Evolutionary conservation across 2,888 invertebrate genomes (phyloP).

Genomic region (Lutraria lutraria): DNA sequence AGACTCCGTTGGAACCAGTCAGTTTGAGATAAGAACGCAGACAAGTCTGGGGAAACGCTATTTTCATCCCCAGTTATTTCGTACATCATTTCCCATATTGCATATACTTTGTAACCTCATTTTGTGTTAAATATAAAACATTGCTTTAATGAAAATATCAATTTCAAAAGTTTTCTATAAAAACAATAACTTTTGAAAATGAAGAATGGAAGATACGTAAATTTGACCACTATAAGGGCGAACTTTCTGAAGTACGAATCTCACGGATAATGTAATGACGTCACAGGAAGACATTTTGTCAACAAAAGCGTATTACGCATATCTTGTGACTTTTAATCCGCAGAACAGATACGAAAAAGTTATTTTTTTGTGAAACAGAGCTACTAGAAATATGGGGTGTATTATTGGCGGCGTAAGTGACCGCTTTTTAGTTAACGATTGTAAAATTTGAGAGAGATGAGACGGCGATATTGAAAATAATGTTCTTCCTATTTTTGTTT

Average conservation of each 20-base stretch:
- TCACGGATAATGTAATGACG: constrained; percentile 19
- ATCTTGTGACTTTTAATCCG: constrained; percentile 53
- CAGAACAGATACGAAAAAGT: constrained; percentile 46
- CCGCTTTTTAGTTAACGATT: background rate
- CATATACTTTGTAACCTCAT: no score
- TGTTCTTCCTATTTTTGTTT: background rate
- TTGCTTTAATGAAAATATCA: background rate
- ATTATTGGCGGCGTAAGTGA: constrained; percentile 76
- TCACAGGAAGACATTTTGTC: constrained; percentile 48
- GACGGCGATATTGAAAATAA: background rate
- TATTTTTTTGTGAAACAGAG: background rate
- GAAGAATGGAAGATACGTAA: background rate
- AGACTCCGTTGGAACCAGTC: background rate
- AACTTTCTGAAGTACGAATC: background rate
- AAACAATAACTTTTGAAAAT: background rate
- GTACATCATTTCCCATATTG: background rate
- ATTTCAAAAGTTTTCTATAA: background rate
- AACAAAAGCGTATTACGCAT: constrained; percentile 37
- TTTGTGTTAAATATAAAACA: no score
- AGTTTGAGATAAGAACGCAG: background rate
- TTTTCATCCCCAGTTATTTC: constrained; percentile 4
- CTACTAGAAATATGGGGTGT: constrained; percentile 73
- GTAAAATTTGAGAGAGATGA: background rate
- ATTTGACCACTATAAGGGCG: background rate
- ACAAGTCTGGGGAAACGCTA: background rate